Conservation (phyloP, 1,140 invertebrate genomes). For the Sipha flava region DNA sequence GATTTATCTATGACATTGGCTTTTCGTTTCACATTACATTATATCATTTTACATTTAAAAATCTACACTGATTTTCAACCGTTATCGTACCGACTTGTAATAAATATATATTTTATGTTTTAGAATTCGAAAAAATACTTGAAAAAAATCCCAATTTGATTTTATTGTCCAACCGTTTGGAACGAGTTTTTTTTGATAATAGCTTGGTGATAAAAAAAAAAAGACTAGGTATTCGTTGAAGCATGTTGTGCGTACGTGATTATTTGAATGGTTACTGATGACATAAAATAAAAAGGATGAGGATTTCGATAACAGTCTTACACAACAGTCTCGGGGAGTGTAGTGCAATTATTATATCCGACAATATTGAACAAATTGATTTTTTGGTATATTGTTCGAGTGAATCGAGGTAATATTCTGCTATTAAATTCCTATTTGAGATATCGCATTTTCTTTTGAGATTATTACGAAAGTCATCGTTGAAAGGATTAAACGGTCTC, state of each 20-base stretch:
- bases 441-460: background rate
- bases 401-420: background rate
- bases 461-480: background rate
- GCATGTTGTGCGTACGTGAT: background rate
- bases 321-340: background rate
- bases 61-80: too few relatives aligned
- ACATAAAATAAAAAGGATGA: background rate
- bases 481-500: background rate
- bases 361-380: background rate
- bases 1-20: too few relatives aligned
- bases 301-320: background rate
- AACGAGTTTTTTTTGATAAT: background rate
- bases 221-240: background rate
- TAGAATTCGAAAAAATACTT: background rate
- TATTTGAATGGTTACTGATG: background rate
- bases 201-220: background rate
- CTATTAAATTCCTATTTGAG: background rate
- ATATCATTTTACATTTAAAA: too few relatives aligned
- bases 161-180: background rate
- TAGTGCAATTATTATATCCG: background rate
- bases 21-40: too few relatives aligned
- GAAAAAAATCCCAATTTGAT: background rate
- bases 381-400: background rate
- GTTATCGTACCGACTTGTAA: too few relatives aligned
- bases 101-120: background rate